Evolutionary conservation across 2,888 invertebrate genomes (phyloP), one percentile per base, ranked within the genome.

Genomic region (Apomyelois bistriatella): DNA sequence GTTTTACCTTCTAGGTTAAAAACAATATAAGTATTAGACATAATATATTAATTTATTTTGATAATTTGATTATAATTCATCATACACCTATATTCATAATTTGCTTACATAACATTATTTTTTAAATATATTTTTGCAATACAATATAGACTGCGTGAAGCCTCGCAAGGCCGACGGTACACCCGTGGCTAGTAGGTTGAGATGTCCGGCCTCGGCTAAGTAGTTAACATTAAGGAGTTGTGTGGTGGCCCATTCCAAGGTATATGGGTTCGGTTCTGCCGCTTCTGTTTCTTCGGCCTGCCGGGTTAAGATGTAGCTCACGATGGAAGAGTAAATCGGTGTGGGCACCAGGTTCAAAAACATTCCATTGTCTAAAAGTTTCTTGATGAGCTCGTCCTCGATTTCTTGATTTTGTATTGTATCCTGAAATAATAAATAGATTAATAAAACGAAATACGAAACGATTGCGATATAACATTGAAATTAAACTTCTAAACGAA

Each of bases 181-280:
- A 0, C 84, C 80, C 2, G 72, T 58, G 4, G 67, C 64, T 53
- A 80, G 52, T 0, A 90, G 68, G 28, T 76, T 72, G 0, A 91
- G 59, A 47, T 86, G 80, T 1, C 90, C 90, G 0, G 88, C 90
- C 55, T 91, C 90, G 0, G 89, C 83, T 1, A 75, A 48, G 47
- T 66, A 79, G 42, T 78, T 74, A 0, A 80, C 82, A 16, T 70
- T 67, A 1, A 74, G 40, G 0, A 91, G 74, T 56, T 84, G 76
- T 0, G 50, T 49, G 2, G 72, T 68, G 0, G 88, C 85, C 87
- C 85, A 84, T 8, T 70, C 53, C 0, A 79, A 62, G 0, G 77
- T 72, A 60, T 86, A 87, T 0, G 55, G 22, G 9, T 48, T 56
- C 0, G 55, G 58, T 2, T 76, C 78, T 1, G 56, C 59, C 0